phyloP scores from a whole-genome alignment of 2,888 invertebrate genomes.

The Julus scandinavius region DNA sequence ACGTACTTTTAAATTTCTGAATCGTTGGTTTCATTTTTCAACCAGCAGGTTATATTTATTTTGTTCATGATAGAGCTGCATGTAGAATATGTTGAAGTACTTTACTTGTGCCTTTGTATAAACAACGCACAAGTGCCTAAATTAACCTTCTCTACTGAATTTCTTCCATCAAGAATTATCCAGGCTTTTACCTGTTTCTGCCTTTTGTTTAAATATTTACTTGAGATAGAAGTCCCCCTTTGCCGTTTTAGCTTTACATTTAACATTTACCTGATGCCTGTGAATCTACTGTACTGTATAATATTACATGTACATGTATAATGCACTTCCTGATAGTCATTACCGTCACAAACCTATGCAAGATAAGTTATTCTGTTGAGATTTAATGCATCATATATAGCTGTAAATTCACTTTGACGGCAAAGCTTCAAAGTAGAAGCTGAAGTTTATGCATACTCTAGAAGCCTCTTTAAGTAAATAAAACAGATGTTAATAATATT shows the following conservation, averaged over 20 bases:
- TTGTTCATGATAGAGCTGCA: neutral
- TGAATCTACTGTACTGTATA: neutral
- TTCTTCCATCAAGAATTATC: neutral
- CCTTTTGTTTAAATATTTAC: conserved; percentile 6
- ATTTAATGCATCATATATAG: neutral
- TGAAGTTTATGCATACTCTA: too few relatives aligned
- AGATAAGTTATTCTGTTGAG: neutral
- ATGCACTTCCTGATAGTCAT: neutral
- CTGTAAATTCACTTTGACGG: neutral
- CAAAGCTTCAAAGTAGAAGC: too few relatives aligned
- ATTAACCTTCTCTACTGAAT: neutral
- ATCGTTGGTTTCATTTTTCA: neutral
- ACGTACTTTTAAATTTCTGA: neutral
- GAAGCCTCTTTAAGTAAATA: too few relatives aligned
- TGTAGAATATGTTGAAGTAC: neutral
- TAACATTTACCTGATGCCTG: neutral
- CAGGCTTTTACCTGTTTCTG: neutral
- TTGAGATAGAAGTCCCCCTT: neutral
- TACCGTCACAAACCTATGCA: neutral
- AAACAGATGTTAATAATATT: too few relatives aligned
- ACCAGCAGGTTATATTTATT: neutral
- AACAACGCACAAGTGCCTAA: neutral
- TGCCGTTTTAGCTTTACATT: neutral
- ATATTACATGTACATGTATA: neutral
- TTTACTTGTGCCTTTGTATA: neutral